Evolutionary conservation across 2,888 invertebrate species (phyloP).

Genomic region (Pandemis cinnamomeana): DNA sequence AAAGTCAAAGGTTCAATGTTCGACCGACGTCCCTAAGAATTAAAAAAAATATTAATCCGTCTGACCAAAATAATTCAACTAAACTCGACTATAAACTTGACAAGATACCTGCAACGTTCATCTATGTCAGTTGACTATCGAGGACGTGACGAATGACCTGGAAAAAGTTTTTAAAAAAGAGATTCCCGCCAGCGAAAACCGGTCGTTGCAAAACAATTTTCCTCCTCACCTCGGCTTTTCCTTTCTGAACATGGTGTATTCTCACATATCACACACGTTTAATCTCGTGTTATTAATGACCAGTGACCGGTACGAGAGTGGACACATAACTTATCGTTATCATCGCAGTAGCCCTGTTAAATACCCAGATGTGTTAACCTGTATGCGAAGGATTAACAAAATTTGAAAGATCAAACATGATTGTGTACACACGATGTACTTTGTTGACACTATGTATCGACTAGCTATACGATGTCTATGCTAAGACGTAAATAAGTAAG

Average conservation of each 20-base stretch:
- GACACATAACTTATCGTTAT: conserved; percentile 18
- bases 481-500: conserved; percentile 23
- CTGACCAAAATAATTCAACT: background rate
- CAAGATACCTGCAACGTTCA: conserved; percentile 23
- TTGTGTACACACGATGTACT: conserved; percentile 48
- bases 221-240: conserved; percentile 3
- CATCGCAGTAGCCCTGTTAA: conserved; percentile 14
- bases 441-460: conserved; percentile 42
- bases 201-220: conserved; percentile 9
- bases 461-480: conserved; percentile 28
- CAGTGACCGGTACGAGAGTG: background rate
- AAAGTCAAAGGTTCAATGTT: background rate
- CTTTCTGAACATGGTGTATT: conserved; percentile 1
- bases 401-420: conserved; percentile 48
- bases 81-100: background rate
- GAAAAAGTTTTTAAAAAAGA: conserved; percentile 24
- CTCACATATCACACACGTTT: background rate
- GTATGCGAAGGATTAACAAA: conserved; percentile 51
- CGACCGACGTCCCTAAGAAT: background rate
- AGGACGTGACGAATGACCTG: conserved; percentile 41
- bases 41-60: background rate
- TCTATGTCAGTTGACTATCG: conserved; percentile 33
- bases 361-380: conserved; percentile 33
- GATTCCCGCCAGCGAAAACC: conserved; percentile 25
- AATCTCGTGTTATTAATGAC: conserved; percentile 13